Evolutionary conservation across 2,797 vertebrate genomes (phyloP), one percentile per base, ranked within the genome.

Genomic region (Melanotaenia nigrans): DNA sequence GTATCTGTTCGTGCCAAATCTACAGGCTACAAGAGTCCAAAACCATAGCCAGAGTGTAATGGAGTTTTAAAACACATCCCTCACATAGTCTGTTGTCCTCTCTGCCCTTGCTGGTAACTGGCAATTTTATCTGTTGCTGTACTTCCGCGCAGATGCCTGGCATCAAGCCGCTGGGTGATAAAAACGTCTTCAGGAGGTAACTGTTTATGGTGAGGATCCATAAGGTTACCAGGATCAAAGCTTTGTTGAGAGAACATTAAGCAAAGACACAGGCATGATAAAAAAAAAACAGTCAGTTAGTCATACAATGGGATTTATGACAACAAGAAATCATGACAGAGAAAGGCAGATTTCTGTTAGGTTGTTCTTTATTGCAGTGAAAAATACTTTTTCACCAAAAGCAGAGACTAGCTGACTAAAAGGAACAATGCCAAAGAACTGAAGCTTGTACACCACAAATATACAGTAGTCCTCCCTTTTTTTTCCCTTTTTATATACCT

Each of bases 221-320:
- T 87, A 85, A 90, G 85, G 89, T 87, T 89, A 78, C 79, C 71
- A 65, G 81, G 93, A 94, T 95, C 93, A 95, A 95, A 95, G 93
- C 89, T 73, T 71, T 45, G 82, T 62, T 84, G 87, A 87, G 83
- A 87, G 68, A 83, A 83, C 78, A 78, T 88, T 77, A 87, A 90
- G 82, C 73, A 87, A 88, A 77, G 74, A 85, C 90, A 84, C 76
- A 83, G 88, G 83, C 88, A 87, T 86, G 85, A 89, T 87, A 89
- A 92, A 91, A 30, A 28, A 87, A 93, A 85, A 86, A 77, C 49
- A 73, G 79, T 79, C 72, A 67, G 86, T 89, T 93, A 90, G 89
- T 89, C 92, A 90, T 88, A 85, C 79, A 66, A 56, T 82, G 75
- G 57, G 76, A 90, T 95, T 93, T 94, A 94, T 82, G 71, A 75